Percentiles rank a stretch among this genome's conserved stretches.
Conservation (phyloP, 2,888 invertebrate species). For the Stenurella melanura region DNA sequence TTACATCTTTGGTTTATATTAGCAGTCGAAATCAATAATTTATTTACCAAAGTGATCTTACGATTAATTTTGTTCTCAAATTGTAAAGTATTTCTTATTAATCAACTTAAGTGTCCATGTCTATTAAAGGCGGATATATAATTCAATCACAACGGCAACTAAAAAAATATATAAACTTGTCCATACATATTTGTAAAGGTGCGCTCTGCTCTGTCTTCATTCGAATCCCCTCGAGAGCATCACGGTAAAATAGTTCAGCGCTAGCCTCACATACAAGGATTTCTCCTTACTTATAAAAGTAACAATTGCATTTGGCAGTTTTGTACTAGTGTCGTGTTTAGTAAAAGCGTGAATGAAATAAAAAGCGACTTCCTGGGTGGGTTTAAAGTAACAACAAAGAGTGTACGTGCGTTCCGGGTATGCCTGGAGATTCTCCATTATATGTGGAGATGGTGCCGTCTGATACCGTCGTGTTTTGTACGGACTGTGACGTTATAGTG, state of each 20-base stretch:
- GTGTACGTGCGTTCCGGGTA: conserved; percentile 71
- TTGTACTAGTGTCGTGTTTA: conserved; percentile 56
- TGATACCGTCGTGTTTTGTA: conserved; percentile 64
- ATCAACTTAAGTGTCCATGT: too few relatives aligned
- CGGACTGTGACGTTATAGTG: conserved; percentile 56
- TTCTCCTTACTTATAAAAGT: conserved; percentile 48
- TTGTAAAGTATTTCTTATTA: too few relatives aligned
- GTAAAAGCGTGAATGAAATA: conserved; percentile 65
- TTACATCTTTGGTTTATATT: too few relatives aligned
- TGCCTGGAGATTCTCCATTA: conserved; percentile 69
- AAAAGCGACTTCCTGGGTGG: conserved; percentile 72
- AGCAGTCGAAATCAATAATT: too few relatives aligned
- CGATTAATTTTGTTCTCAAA: too few relatives aligned
- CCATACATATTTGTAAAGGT: too few relatives aligned
- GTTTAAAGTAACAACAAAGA: conserved; percentile 67
- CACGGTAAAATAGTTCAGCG: conserved; percentile 4
- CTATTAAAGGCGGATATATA: too few relatives aligned
- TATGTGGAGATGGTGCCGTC: conserved; percentile 66
- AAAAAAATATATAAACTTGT: too few relatives aligned
- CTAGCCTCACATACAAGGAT: conserved; percentile 29
- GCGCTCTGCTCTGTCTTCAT: background rate
- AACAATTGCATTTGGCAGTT: conserved; percentile 60
- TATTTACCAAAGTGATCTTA: too few relatives aligned
- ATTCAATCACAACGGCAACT: too few relatives aligned
- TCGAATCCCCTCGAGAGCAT: background rate